Conservation (phyloP, 2,113 vertebrate genomes). For the Nibea coibor region DNA sequence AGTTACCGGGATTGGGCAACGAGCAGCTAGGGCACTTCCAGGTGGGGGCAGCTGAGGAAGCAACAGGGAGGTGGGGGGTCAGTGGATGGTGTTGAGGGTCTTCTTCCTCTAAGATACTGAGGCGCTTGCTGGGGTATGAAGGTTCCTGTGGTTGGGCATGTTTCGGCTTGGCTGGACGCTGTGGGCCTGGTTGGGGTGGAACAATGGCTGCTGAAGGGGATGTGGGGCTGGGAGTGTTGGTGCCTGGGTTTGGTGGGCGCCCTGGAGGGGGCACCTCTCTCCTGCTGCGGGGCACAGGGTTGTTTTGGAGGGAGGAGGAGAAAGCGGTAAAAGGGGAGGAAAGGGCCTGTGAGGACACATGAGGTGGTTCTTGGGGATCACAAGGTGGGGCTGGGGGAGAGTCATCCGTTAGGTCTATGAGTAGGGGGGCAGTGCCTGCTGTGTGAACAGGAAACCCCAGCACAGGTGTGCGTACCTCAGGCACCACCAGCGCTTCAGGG, state of each 20-base stretch:
- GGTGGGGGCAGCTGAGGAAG: slow-evolving; percentile 66
- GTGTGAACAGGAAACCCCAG: slow-evolving; percentile 85
- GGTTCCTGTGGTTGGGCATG: slow-evolving; percentile 81
- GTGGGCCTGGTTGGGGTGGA: slow-evolving; percentile 74
- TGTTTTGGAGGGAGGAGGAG: slow-evolving; percentile 92
- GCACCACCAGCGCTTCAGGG: slow-evolving; percentile 95
- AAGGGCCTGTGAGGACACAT: slow-evolving; percentile 68
- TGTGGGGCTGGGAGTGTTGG: slow-evolving; percentile 77
- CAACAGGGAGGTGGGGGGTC: slow-evolving; percentile 46
- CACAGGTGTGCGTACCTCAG: slow-evolving; percentile 91
- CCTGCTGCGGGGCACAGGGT: slow-evolving; percentile 94
- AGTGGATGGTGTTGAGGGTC: slow-evolving; percentile 68
- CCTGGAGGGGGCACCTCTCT: slow-evolving; percentile 92
- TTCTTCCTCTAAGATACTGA: slow-evolving; percentile 92
- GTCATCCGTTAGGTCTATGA: slow-evolving; percentile 87
- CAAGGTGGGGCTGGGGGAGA: slow-evolving; percentile 73
- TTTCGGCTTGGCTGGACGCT: slow-evolving; percentile 77
- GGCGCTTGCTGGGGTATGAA: slow-evolving; percentile 87
- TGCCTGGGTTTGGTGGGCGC: slow-evolving; percentile 76
- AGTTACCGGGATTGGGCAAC: slow-evolving; percentile 64
- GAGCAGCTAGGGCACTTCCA: slow-evolving; percentile 91
- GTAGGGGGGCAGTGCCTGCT: slow-evolving; percentile 69
- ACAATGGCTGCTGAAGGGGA: slow-evolving; percentile 74
- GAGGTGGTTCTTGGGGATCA: slow-evolving; percentile 79
- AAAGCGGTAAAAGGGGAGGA: slow-evolving; percentile 85